phyloP scores from a whole-genome alignment of 2,888 invertebrate genomes.

The Zygothrica quintamaculata region DNA sequence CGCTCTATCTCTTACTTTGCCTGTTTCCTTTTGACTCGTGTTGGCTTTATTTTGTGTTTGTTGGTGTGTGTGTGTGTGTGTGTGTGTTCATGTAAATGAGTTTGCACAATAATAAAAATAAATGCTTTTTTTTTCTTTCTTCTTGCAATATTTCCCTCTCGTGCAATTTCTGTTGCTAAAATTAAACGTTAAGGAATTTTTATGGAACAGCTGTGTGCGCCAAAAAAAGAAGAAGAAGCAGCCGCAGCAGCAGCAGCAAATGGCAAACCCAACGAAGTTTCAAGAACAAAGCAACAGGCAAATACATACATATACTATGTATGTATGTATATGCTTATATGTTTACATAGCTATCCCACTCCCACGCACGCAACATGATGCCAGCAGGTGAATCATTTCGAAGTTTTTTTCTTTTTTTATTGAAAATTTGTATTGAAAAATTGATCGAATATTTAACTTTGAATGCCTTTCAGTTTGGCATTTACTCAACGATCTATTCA shows the following conservation, averaged over 20 bases:
- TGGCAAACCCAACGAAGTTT: conserved; percentile 60
- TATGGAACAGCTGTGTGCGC: conserved; percentile 75
- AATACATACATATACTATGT: conserved; percentile 4
- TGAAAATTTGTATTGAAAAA: conserved; percentile 39
- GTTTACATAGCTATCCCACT: conserved; percentile 50
- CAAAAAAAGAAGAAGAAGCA: conserved; percentile 36
- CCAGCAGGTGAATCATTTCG: conserved; percentile 55
- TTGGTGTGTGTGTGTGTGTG: conserved; percentile 18
- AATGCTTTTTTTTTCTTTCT: conserved; percentile 57
- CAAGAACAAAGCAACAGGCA: conserved; percentile 61
- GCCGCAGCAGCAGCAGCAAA: conserved; percentile 31
- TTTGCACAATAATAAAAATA: conserved; percentile 64
- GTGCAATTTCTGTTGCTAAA: conserved; percentile 61
- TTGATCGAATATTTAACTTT: conserved; percentile 22
- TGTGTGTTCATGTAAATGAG: conserved; percentile 59
- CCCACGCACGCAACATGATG: conserved; percentile 44
- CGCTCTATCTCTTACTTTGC: conserved; percentile 24
- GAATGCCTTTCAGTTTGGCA: conserved; percentile 23
- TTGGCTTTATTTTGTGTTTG: conserved; percentile 28
- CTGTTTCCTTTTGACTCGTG: conserved; percentile 47
- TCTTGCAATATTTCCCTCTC: conserved; percentile 62
- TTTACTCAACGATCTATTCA: conserved; percentile 19
- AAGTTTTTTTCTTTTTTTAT: conserved; percentile 23
- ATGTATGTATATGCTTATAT: conserved; percentile 3
- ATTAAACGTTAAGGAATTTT: conserved; percentile 68